Conservation (phyloP, 2,797 vertebrate species). For the Aplochiton taeniatus region DNA sequence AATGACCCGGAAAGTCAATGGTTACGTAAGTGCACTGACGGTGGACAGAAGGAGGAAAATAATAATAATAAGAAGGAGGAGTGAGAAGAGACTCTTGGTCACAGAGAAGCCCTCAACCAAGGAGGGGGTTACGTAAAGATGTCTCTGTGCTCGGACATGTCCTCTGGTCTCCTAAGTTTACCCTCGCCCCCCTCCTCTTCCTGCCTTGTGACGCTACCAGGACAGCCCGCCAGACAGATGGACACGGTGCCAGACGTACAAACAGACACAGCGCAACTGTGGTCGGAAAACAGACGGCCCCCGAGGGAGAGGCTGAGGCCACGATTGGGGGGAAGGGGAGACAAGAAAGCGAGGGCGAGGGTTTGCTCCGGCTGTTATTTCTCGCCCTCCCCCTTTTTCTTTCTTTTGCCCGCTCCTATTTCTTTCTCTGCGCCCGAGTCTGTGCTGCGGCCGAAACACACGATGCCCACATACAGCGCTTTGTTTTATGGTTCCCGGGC, state of each 20-base stretch:
- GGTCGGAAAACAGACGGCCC: constrained; percentile 20
- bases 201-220: neutral
- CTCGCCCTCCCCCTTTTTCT: neutral
- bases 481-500: constrained; percentile 13
- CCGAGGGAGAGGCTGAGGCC: neutral
- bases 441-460: neutral
- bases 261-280: constrained; percentile 9
- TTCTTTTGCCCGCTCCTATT: neutral
- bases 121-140: constrained; percentile 43
- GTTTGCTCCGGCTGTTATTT: neutral
- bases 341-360: constrained; percentile 3
- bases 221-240: neutral
- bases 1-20: constrained; percentile 66
- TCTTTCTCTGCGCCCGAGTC: neutral
- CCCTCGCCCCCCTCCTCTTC: neutral
- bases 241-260: constrained; percentile 21
- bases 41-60: constrained; percentile 14
- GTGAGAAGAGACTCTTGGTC: constrained; percentile 24
- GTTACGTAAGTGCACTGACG: constrained; percentile 63
- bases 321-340: neutral
- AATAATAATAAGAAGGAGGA: constrained; percentile 27
- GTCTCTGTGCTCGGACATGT: constrained; percentile 43
- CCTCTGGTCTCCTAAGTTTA: neutral
- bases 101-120: constrained; percentile 6
- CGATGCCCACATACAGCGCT: constrained; percentile 10